A percentile compares a stretch with the other conserved stretches of the same genome.
Conservation (phyloP, 2,797 vertebrate genomes). For the Periparus ater region DNA sequence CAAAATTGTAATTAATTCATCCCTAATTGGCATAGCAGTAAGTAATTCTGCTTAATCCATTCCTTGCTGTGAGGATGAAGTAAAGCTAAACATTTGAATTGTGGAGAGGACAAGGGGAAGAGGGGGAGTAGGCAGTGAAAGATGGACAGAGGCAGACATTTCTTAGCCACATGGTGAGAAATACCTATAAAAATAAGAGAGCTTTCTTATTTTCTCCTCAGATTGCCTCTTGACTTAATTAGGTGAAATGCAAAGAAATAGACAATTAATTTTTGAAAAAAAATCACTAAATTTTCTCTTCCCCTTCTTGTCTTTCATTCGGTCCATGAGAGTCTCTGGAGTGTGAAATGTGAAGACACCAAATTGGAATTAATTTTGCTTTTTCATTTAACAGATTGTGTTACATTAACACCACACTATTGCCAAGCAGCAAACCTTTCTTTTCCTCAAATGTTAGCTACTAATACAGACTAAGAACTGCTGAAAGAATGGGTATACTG, state of each 20-base stretch:
- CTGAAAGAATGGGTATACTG: conserved; percentile 44
- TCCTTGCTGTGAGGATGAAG: conserved; percentile 58
- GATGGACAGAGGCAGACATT: not conserved
- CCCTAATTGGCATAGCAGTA: conserved; percentile 47
- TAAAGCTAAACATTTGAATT: conserved; percentile 24
- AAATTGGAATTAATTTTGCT: conserved; percentile 71
- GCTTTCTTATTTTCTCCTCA: not conserved
- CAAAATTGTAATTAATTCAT: conserved; percentile 52
- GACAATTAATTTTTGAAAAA: not conserved
- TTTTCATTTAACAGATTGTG: conserved; percentile 71
- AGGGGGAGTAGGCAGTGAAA: not conserved
- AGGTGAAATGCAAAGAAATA: not conserved
- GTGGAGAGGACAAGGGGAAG: not conserved
- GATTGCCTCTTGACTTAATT: conserved; percentile 3
- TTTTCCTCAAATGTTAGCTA: conserved; percentile 61
- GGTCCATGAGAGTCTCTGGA: conserved; percentile 56
- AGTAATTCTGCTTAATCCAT: conserved; percentile 60
- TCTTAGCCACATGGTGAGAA: not conserved
- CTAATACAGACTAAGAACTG: conserved; percentile 50
- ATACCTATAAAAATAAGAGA: not conserved
- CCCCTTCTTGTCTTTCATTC: conserved; percentile 50
- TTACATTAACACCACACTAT: conserved; percentile 63
- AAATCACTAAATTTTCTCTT: not conserved
- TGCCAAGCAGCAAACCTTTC: conserved; percentile 67
- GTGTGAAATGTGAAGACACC: conserved; percentile 69